phyloP scores from a whole-genome alignment of 2,797 vertebrate genomes.

The Lacerta bilineata region DNA sequence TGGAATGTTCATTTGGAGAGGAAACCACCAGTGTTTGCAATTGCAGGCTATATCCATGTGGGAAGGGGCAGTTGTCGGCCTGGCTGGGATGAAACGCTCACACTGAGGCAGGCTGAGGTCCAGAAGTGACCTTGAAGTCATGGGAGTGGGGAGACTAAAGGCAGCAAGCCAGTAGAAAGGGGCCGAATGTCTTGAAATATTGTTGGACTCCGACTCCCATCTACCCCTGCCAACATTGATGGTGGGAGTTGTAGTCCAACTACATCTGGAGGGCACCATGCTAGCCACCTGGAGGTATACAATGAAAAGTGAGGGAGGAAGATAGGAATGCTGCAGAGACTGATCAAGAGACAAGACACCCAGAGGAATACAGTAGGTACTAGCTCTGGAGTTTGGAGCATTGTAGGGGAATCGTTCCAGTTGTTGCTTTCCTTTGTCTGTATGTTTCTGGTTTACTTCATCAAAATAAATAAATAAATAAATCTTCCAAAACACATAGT shows the following conservation, averaged over 20 bases:
- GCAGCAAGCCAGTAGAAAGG: too few species aligned
- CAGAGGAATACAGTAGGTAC: neutral
- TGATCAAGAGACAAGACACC: neutral
- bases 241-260: too few species aligned
- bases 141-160: too few species aligned
- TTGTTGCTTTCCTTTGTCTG: neutral
- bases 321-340: neutral
- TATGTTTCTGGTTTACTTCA: too few species aligned
- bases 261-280: too few species aligned
- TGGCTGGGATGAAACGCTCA: neutral
- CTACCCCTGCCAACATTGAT: too few species aligned
- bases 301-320: neutral
- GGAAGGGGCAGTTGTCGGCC: neutral
- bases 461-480: neutral
- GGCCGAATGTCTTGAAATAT: too few species aligned
- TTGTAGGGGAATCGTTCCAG: neutral
- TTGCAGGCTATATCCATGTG: neutral
- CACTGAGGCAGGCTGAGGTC: neutral
- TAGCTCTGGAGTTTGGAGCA: neutral
- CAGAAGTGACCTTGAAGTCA: neutral
- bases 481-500: neutral
- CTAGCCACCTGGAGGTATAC: neutral
- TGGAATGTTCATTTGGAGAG: neutral
- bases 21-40: neutral
- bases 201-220: too few species aligned